Percentiles rank a stretch among this genome's conserved stretches.
Evolutionary conservation across 2,113 vertebrate species (phyloP).

Genomic region (Cranoglanis bouderius): DNA sequence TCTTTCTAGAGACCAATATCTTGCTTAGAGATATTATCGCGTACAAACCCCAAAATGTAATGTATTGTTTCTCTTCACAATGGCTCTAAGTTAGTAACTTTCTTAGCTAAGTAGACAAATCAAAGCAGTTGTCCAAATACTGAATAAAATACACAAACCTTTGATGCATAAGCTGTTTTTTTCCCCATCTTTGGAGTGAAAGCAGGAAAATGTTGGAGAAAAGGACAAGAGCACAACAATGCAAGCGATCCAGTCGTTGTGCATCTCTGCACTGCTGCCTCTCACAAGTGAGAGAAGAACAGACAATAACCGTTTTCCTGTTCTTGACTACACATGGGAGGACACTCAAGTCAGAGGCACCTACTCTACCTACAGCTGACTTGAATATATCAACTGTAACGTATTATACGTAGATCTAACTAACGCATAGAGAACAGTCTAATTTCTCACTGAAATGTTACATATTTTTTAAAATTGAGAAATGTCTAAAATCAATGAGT

Average conservation of each 20-base stretch:
- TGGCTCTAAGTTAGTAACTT: neutral
- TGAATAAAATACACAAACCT: slow-evolving; percentile 50
- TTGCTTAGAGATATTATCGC: neutral
- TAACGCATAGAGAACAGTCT: too few species aligned
- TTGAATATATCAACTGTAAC: neutral
- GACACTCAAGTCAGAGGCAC: neutral
- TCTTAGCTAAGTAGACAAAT: neutral
- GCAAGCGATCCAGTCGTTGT: slow-evolving; percentile 19
- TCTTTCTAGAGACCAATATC: neutral
- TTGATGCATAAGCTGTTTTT: neutral
- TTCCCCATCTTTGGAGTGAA: neutral
- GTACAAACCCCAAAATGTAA: neutral
- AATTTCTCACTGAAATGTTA: neutral
- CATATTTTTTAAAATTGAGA: neutral
- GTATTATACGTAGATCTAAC: neutral
- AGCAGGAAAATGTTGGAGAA: neutral
- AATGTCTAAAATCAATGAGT: neutral
- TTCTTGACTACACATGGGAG: slow-evolving; percentile 32
- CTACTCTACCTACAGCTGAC: neutral
- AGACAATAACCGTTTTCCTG: slow-evolving; percentile 29
- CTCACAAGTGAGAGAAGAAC: slow-evolving; percentile 25
- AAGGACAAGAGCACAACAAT: slow-evolving; percentile 24
- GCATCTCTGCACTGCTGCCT: slow-evolving; percentile 40
- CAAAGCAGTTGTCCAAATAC: neutral
- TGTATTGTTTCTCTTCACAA: neutral